These are phyloP conservation scores for Kuschelorhynchus macadamiae DNA, from an alignment of 2,888 invertebrate species.

Conservation along the genomic window DNA sequence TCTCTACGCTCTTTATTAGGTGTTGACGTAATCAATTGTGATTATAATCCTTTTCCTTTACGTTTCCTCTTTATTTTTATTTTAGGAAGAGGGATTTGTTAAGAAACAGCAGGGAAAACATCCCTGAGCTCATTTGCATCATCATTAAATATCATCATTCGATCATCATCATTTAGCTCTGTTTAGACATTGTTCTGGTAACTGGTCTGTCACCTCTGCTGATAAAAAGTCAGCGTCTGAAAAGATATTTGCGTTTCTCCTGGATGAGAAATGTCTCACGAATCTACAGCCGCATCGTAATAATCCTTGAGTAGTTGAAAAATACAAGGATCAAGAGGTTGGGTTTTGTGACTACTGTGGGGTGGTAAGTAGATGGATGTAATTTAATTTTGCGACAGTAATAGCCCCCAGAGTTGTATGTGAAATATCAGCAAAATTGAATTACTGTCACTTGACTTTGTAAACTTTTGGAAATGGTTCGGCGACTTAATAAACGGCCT, in stretches of 20 bases:
- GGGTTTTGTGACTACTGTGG: conserved; percentile 63
- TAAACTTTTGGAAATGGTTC: too few species aligned
- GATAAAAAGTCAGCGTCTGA: conserved; percentile 35
- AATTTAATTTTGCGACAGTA: conserved; percentile 54
- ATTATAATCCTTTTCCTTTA: conserved; percentile 32
- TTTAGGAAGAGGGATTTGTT: conserved; percentile 10
- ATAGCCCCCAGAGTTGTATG: neutral
- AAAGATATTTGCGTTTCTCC: conserved; percentile 57
- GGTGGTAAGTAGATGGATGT: conserved; percentile 64
- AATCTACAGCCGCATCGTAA: conserved; percentile 59
- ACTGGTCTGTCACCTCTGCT: conserved; percentile 39
- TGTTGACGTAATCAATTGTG: conserved; percentile 29
- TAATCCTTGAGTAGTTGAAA: conserved; percentile 64
- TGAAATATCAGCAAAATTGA: too few species aligned
- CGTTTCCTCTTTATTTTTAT: conserved; percentile 35
- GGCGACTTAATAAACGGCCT: too few species aligned
- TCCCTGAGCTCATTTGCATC: conserved; percentile 8
- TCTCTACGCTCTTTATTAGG: conserved; percentile 39
- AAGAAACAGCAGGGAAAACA: conserved; percentile 14
- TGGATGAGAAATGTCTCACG: conserved; percentile 60
- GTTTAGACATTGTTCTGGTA: conserved; percentile 17
- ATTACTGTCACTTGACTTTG: too few species aligned
- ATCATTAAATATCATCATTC: conserved; percentile 12
- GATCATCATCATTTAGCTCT: conserved; percentile 6
- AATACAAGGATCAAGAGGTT: conserved; percentile 54